Base-by-base conservation (phyloP, 2,113 vertebrate genomes). In the Gambusia holbrooki region DNA sequence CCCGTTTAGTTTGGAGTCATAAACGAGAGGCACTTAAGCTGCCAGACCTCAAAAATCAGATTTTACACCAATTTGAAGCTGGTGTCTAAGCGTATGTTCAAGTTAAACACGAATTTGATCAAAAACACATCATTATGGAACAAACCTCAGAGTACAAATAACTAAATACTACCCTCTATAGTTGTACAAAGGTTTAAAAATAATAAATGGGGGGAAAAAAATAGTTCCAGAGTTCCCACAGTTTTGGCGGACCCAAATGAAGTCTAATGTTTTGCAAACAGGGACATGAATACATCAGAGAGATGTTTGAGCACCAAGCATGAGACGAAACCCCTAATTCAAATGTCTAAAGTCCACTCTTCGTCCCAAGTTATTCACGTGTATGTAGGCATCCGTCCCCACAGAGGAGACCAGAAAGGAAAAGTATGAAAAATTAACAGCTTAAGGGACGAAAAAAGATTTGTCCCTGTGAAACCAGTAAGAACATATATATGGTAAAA, bases 21-120 rank as follows among this genome's bases (percentile, higher is more conserved):
- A 54, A 83, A 79, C 40, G 28, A 2, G 73, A 84, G 64, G 64
- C 79, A 88, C 73, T 78, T 84, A n/a, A 74, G 74, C 74, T 84
- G 74, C 84, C 48, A 35, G 62, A 71, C 37, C 19, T 60, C 61
- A 32, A 37, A 65, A 15, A 76, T 30, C 25, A n/a, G 37, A 74
- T 71, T 82, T 69, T 8, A 67, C 54, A 32, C 14, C 5, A 5
- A 65, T 61, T n/a, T 45, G 30, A 25, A 73, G 76, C 61, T 61
- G 22, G 28, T 5, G 27, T 19, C 35, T 62, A 35, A 35, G 48
- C 17, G 51, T 67, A 65, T 33, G 65, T 76, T 84, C 27, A 74
- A n/a, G 35, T 17, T 30, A 35, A 79, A 62, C 62, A 61, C 10
- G 35, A 58, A 17, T 62, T 70, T 25, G 15, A n/a, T 51, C 68